Conservation (phyloP, 2,797 vertebrate species). For the Enteromius trimaculatus region DNA sequence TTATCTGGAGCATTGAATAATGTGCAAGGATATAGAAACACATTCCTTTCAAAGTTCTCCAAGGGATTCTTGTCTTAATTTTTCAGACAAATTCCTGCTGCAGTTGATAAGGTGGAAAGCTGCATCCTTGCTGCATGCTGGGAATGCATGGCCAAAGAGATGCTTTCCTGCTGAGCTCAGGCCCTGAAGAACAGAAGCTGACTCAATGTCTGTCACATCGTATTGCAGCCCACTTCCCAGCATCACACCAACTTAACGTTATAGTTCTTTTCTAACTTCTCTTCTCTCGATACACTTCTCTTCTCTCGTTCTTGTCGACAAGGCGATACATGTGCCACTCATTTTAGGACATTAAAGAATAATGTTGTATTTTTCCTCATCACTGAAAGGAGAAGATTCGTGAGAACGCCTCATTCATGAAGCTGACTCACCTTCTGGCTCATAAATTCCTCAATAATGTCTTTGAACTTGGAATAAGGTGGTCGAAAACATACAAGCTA, state of each 20-base stretch:
- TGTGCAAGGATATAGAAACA: constrained; percentile 17
- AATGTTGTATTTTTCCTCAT: constrained; percentile 38
- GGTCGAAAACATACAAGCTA: background rate
- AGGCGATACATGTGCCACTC: constrained; percentile 15
- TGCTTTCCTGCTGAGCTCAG: constrained; percentile 50
- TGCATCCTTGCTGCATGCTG: constrained; percentile 47
- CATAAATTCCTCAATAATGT: constrained; percentile 32
- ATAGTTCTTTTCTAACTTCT: constrained; percentile 6
- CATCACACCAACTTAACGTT: constrained; percentile 26
- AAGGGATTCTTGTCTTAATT: constrained; percentile 32
- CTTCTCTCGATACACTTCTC: background rate
- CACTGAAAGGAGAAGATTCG: background rate
- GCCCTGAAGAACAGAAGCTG: constrained; percentile 50
- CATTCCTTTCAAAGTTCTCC: constrained; percentile 18
- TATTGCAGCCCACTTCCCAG: constrained; percentile 40
- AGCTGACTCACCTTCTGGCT: constrained; percentile 31
- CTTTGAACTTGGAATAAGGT: constrained; percentile 2
- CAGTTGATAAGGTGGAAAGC: constrained; percentile 44
- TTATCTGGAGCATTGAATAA: constrained; percentile 32
- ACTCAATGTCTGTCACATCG: constrained; percentile 60
- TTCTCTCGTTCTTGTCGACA: background rate
- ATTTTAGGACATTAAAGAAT: constrained; percentile 49
- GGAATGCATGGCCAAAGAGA: constrained; percentile 48
- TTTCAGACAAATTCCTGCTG: constrained; percentile 44
- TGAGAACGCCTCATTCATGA: constrained; percentile 35